Evolutionary conservation across 2,888 invertebrate genomes (phyloP).

Genomic region (Thereva unica): DNA sequence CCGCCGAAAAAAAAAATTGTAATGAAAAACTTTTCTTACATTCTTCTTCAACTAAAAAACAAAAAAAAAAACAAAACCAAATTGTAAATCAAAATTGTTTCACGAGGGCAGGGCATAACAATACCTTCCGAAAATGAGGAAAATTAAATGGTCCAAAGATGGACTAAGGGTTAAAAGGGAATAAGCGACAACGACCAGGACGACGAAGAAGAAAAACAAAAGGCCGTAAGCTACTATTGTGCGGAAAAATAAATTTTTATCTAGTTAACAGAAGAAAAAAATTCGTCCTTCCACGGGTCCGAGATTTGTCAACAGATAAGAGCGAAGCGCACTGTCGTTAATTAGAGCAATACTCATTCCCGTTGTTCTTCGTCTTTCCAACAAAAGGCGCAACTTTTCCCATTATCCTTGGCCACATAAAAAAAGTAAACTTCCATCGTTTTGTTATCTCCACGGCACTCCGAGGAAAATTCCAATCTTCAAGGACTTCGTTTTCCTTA

Average conservation of each 20-base stretch:
- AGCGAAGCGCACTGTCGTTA: conserved; percentile 16
- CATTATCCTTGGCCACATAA: conserved; percentile 17
- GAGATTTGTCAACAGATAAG: conserved; percentile 15
- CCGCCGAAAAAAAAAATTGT: too few relatives aligned
- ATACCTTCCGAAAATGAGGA: too few relatives aligned
- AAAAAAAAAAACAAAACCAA: too few relatives aligned
- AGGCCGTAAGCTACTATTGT: too few relatives aligned
- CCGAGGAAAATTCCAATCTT: conserved; percentile 5
- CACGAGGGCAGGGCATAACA: too few relatives aligned
- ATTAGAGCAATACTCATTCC: conserved; percentile 28
- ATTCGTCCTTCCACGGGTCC: background rate
- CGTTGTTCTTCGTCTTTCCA: conserved; percentile 5
- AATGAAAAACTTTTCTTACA: too few relatives aligned
- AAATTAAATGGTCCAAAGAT: too few relatives aligned
- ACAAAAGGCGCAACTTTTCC: conserved; percentile 25
- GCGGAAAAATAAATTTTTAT: conserved; percentile 27
- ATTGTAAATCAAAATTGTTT: too few relatives aligned
- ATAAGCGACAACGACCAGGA: too few relatives aligned
- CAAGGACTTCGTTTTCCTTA: conserved; percentile 4
- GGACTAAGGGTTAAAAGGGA: too few relatives aligned
- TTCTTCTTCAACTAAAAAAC: too few relatives aligned
- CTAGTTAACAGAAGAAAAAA: conserved; percentile 6
- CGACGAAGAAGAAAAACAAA: too few relatives aligned
- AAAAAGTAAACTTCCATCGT: conserved; percentile 22
- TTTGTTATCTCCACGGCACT: conserved; percentile 12